Evolutionary conservation across 2,888 invertebrate genomes (phyloP).

Genomic region (Meandrusa payeni): DNA sequence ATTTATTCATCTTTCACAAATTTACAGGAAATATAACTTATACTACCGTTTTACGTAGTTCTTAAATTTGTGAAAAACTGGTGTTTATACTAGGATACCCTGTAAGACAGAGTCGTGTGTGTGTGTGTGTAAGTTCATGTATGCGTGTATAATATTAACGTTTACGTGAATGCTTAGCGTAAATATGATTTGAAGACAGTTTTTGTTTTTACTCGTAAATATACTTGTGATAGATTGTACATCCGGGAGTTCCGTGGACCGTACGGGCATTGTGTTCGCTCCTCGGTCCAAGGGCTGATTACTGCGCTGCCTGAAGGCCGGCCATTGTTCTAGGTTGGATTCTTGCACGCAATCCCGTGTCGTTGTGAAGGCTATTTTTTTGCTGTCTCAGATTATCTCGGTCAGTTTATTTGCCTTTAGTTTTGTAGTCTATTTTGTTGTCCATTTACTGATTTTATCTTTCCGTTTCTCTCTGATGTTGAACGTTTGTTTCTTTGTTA

Average conservation of each 20-base stretch:
- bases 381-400: constrained; percentile 34
- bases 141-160: too few relatives aligned
- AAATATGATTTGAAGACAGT: too few relatives aligned
- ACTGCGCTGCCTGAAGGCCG: constrained; percentile 68
- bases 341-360: constrained; percentile 56
- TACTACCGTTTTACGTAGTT: too few relatives aligned
- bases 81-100: too few relatives aligned
- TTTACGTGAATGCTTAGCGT: too few relatives aligned
- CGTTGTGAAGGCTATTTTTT: constrained; percentile 29
- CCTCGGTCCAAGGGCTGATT: constrained; percentile 54
- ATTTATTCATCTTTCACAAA: too few relatives aligned
- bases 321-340: constrained; percentile 68
- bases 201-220: too few relatives aligned
- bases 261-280: constrained; percentile 42
- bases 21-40: too few relatives aligned
- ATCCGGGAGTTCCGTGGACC: constrained; percentile 30
- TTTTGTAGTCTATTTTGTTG: constrained; percentile 24
- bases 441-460: constrained; percentile 23
- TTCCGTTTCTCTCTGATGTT: neutral
- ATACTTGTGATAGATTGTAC: constrained; percentile 29
- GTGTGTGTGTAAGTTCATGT: too few relatives aligned
- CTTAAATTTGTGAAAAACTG: too few relatives aligned
- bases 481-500: neutral
- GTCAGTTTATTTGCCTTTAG: constrained; percentile 29
- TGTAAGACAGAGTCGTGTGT: too few relatives aligned